phyloP scores from a whole-genome alignment of 2,113 vertebrate species.

The Pseudonaja textilis region DNA sequence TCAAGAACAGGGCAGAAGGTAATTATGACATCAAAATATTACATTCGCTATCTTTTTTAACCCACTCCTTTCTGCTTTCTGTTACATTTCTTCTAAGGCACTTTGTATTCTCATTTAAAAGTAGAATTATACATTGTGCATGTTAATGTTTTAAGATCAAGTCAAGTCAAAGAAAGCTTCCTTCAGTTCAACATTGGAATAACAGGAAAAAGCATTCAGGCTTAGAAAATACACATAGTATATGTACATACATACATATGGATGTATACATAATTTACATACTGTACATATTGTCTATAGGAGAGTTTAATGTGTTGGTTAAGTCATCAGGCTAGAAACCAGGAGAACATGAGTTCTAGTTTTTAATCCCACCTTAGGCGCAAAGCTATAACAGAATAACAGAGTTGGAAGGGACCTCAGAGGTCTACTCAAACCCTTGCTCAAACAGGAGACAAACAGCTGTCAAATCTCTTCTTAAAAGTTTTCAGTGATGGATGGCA shows the following conservation, averaged over 20 bases:
- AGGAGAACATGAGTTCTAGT: neutral
- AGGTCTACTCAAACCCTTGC: neutral
- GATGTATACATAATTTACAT: no score
- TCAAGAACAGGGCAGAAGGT: slow-evolving; percentile 47
- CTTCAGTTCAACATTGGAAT: neutral
- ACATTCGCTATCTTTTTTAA: slow-evolving; percentile 26
- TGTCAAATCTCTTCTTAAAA: neutral
- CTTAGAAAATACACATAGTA: neutral
- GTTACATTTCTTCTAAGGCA: slow-evolving; percentile 39
- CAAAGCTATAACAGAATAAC: no score
- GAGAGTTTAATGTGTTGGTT: neutral
- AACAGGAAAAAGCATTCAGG: neutral
- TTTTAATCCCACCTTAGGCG: neutral
- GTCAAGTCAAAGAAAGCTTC: slow-evolving; percentile 19
- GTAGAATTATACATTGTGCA: slow-evolving; percentile 53
- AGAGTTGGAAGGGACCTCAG: neutral
- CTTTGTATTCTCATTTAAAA: slow-evolving; percentile 53
- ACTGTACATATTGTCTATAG: no score
- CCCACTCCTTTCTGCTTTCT: neutral
- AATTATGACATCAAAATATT: slow-evolving; percentile 42
- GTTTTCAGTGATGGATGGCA: neutral
- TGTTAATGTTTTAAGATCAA: slow-evolving; percentile 33
- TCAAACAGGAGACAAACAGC: neutral
- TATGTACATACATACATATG: neutral
- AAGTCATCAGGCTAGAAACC: neutral